These are phyloP conservation scores for Drosophila arawakana DNA, from an alignment of 1,140 invertebrate species.

Conservation along the genomic window DNA sequence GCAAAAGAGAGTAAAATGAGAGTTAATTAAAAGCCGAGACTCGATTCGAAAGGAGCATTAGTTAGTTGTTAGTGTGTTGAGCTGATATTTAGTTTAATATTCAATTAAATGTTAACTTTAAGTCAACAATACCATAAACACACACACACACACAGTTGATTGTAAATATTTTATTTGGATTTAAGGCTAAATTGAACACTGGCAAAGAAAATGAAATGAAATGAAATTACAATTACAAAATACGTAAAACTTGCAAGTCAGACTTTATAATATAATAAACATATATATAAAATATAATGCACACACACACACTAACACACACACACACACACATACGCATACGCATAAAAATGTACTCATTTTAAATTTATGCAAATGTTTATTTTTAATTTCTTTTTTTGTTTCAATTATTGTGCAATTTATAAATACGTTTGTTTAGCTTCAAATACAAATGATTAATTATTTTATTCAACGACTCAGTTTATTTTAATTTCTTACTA, in stretches of 20 bases:
- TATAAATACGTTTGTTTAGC: constrained; percentile 37
- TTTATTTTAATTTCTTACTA: constrained; percentile 26
- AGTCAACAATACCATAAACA: constrained; percentile 37
- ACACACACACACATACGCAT: constrained; percentile 23
- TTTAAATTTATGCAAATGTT: constrained; percentile 37
- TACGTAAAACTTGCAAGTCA: constrained; percentile 75
- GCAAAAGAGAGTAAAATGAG: constrained; percentile 4
- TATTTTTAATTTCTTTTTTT: constrained; percentile 16
- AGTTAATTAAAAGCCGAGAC: not conserved
- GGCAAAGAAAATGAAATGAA: constrained; percentile 23
- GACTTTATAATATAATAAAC: constrained; percentile 30
- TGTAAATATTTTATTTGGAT: constrained; percentile 45
- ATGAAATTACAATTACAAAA: constrained; percentile 62
- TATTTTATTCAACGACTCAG: constrained; percentile 45
- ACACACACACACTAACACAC: constrained; percentile 8
- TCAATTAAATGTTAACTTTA: constrained; percentile 70
- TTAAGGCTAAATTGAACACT: constrained; percentile 42
- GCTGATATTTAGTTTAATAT: constrained; percentile 71
- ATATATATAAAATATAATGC: constrained; percentile 20
- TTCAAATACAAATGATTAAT: constrained; percentile 27
- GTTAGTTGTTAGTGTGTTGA: constrained; percentile 54
- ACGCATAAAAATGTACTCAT: constrained; percentile 54
- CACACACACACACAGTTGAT: constrained; percentile 27
- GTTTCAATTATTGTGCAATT: constrained; percentile 64
- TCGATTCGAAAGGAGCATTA: constrained; percentile 31